Evolutionary conservation across 2,888 invertebrate genomes (phyloP).

Genomic region (Macrophya annulata): DNA sequence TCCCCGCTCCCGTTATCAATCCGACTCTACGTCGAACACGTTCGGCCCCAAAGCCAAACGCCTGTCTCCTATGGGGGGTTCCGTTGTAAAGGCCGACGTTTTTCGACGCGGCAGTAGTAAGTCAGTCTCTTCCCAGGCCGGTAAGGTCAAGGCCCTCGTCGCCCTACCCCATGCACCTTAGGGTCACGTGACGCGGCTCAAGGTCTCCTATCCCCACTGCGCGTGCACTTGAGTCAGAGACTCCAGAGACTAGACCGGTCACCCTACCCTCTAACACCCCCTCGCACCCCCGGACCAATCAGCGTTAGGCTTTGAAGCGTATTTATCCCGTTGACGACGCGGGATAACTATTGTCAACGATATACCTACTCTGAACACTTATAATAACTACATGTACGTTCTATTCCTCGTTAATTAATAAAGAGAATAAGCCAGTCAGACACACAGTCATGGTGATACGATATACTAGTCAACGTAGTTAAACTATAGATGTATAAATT

Average conservation of each 20-base stretch:
- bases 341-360: constrained; percentile 41
- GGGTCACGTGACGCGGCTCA: constrained; percentile 82
- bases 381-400: not conserved
- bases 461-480: not conserved
- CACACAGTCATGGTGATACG: not conserved
- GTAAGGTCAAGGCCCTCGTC: constrained; percentile 83
- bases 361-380: not conserved
- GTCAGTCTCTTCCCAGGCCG: constrained; percentile 70
- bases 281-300: constrained; percentile 54
- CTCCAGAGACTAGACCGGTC: constrained; percentile 56
- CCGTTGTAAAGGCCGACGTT: constrained; percentile 67
- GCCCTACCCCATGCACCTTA: constrained; percentile 78
- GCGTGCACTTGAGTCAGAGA: constrained; percentile 64
- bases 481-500: not conserved
- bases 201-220: constrained; percentile 80
- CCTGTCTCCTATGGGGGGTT: constrained; percentile 48
- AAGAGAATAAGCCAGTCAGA: not conserved
- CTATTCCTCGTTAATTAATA: not conserved
- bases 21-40: constrained; percentile 48
- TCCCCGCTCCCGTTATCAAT: constrained; percentile 45
- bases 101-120: constrained; percentile 70
- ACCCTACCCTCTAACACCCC: constrained; percentile 54
- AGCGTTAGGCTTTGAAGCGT: constrained; percentile 36
- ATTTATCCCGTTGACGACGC: constrained; percentile 28
- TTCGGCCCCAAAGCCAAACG: constrained; percentile 38